These are phyloP conservation scores for Cyprinodon variegatus DNA, from an alignment of 2,113 vertebrate species.

Conservation along the genomic window DNA sequence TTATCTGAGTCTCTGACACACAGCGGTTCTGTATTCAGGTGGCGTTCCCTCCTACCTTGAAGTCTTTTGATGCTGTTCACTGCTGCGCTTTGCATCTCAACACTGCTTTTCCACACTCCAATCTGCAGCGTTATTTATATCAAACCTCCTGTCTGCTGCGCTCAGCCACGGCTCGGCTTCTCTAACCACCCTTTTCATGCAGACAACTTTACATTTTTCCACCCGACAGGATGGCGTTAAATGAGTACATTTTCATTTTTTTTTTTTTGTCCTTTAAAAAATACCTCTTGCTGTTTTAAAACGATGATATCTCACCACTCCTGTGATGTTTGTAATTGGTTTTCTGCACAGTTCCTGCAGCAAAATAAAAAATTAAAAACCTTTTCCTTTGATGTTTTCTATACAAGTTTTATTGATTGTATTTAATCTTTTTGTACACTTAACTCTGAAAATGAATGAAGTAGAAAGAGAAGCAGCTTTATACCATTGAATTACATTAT, in stretches of 20 bases:
- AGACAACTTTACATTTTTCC: slow-evolving; percentile 16
- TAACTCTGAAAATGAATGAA: slow-evolving; percentile 11
- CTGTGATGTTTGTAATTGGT: slow-evolving; percentile 58
- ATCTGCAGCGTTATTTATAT: slow-evolving; percentile 33
- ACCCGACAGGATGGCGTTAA: slow-evolving; percentile 21
- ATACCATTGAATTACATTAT: slow-evolving; percentile 17
- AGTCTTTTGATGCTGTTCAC: slow-evolving; percentile 45
- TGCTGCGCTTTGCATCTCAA: slow-evolving; percentile 15
- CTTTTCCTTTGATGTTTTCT: not conserved
- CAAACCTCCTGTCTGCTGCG: slow-evolving; percentile 8
- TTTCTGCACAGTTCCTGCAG: slow-evolving; percentile 33
- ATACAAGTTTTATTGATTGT: not conserved
- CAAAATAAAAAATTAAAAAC: not conserved
- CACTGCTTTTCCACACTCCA: slow-evolving; percentile 15
- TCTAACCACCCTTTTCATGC: slow-evolving; percentile 3
- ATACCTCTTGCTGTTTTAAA: slow-evolving; percentile 31
- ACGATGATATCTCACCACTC: slow-evolving; percentile 49
- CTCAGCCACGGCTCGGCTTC: slow-evolving; percentile 2
- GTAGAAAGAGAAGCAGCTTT: not conserved
- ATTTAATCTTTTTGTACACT: not conserved
- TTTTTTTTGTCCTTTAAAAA: not conserved
- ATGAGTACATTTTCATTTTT: slow-evolving; percentile 39
- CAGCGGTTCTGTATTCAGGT: slow-evolving; percentile 47
- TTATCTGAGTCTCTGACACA: slow-evolving; percentile 44
- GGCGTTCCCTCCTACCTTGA: slow-evolving; percentile 31